Evolutionary conservation across 2,797 vertebrate species (phyloP), one percentile per base, ranked within the genome.

Genomic region (Pteronotus mesoamericanus): DNA sequence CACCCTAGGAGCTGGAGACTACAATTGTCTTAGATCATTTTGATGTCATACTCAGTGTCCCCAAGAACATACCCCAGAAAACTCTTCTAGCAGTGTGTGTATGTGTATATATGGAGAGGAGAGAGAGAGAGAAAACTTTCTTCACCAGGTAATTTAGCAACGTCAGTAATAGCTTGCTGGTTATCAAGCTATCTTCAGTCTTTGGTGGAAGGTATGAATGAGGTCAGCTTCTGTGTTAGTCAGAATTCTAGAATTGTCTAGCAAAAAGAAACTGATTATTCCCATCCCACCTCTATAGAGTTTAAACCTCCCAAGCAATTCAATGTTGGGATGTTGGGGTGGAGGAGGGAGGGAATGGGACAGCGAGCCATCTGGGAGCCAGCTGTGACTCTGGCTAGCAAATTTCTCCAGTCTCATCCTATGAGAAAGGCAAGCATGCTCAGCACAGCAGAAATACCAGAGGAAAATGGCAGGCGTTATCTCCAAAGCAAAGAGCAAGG

Each of bases 331-430:
- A 42, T 75, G 44, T 34, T 51, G 42, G 59, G 32, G 12, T 16
- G 14, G 14, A 44, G 61, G 44, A 10, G 12, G 44, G 61, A 78
- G 48, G 42, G 93, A 71, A 78, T 8, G 12, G 80, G 24, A 15
- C 16, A 9, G 15, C 51, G 19, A 75, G 69, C 46, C 91, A 94
- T 85, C 89, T 94, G 89, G 94, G 80, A 82, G 61, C 79, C 94
- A 77, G 77, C 88, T 90, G 86, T 71, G 78, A 91, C 82, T 82
- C 24, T 55, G 74, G 72, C 46, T 75, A 89, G 86, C 75, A 46
- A 39, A 91, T 51, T 34, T 66, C 53, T 48, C 37, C 0, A 2
- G 9, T 64, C 84, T 91, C 61, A 64, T n/a, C 64, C 53, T 11
- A 9, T 2, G 26, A 92, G 79, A 92, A 90, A 88, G 93, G 18